Evolutionary conservation across 2,113 vertebrate genomes (phyloP).

Genomic region (Cromileptes altivelis): DNA sequence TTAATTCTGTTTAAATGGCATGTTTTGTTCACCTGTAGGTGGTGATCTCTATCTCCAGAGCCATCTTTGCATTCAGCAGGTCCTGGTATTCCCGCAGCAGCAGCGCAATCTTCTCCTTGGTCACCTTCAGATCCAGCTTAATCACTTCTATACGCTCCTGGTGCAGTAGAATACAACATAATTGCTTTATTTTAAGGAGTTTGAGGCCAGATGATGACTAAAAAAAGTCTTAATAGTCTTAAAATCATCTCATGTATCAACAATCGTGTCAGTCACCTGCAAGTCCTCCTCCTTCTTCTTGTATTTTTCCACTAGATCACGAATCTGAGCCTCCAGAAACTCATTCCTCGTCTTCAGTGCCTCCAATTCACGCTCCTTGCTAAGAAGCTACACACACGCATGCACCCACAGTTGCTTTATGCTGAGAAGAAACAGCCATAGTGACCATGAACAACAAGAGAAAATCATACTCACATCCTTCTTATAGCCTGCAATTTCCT

Average conservation of each 20-base stretch:
- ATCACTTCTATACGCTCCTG: conserved; percentile 66
- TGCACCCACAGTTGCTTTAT: not conserved
- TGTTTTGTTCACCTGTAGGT: conserved; percentile 82
- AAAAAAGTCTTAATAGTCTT: not conserved
- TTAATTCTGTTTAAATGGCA: not conserved
- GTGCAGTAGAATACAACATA: conserved; percentile 12
- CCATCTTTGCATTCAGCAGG: conserved; percentile 86
- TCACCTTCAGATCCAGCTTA: conserved; percentile 74
- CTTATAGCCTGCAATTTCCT: conserved; percentile 82
- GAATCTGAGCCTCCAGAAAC: conserved; percentile 75
- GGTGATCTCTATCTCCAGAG: conserved; percentile 86
- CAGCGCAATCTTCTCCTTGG: conserved; percentile 83
- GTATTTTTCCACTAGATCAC: conserved; percentile 71
- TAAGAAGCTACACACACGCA: conserved; percentile 72
- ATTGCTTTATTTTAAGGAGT: not conserved
- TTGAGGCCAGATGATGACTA: not conserved
- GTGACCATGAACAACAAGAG: not conserved
- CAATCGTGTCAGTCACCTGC: conserved; percentile 57
- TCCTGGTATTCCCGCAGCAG: conserved; percentile 86
- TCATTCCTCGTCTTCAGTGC: conserved; percentile 81
- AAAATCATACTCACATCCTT: conserved; percentile 85
- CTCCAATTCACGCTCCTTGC: conserved; percentile 81
- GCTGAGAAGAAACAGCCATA: not conserved
- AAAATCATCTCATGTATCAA: not conserved
- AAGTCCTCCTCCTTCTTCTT: conserved; percentile 66